Evolutionary conservation across 2,797 vertebrate genomes (phyloP).

Genomic region (Phoeniculus purpureus): DNA sequence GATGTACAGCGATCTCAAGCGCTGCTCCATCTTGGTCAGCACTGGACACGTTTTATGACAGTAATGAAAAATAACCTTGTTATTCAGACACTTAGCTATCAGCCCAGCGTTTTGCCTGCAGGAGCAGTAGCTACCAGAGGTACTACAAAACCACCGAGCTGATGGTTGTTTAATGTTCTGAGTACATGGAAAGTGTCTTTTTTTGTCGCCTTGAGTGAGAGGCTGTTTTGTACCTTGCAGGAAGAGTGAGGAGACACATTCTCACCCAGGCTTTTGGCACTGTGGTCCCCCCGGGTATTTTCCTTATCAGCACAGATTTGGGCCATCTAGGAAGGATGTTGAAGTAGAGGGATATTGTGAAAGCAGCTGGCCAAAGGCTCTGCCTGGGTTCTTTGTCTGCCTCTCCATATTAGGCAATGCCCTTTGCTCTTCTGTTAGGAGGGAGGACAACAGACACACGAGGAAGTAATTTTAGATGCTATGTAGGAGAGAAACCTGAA

Average conservation of each 20-base stretch:
- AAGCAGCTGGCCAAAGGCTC: neutral
- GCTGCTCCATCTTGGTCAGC: neutral
- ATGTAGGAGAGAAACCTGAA: neutral
- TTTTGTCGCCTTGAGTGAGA: neutral
- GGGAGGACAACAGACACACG: slow-evolving; percentile 3
- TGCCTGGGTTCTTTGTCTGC: slow-evolving; percentile 22
- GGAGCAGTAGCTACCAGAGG: neutral
- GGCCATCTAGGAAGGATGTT: neutral
- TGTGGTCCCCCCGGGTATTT: neutral
- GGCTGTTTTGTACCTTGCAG: neutral
- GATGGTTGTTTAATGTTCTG: neutral
- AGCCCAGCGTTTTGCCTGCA: neutral
- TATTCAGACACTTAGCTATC: neutral
- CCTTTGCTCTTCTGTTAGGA: neutral
- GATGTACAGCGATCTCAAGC: neutral
- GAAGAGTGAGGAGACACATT: neutral
- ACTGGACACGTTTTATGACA: neutral
- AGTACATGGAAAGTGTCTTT: neutral
- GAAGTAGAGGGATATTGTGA: neutral
- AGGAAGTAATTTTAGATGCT: slow-evolving; percentile 10
- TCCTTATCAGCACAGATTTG: neutral
- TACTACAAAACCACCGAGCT: neutral
- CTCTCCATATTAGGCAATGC: slow-evolving; percentile 19
- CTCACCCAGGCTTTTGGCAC: neutral
- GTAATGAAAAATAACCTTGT: neutral